These are phyloP conservation scores for Pantherophis guttatus DNA, from an alignment of 2,113 vertebrate species.

Conservation along the genomic window DNA sequence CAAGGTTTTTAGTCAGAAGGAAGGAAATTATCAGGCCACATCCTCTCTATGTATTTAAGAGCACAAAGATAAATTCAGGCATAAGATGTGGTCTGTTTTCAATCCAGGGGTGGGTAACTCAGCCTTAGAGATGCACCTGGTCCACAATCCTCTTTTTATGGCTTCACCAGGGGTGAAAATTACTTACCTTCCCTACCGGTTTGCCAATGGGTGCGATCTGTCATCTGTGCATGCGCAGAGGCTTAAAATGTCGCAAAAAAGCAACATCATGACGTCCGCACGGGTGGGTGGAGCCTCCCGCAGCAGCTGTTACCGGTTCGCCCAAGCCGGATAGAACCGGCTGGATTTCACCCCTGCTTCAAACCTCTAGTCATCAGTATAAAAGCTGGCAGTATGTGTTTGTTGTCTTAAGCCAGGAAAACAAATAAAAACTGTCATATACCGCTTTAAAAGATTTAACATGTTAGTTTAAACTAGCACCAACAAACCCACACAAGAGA, in stretches of 20 bases:
- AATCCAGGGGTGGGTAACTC: neutral
- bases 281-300: no score
- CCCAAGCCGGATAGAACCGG: no score
- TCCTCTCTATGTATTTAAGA: neutral
- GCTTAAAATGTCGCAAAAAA: no score
- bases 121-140: neutral
- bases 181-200: no score
- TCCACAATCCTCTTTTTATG: neutral
- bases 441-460: neutral
- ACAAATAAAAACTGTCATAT: neutral
- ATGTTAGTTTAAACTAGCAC: neutral
- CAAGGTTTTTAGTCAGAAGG: neutral
- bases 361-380: neutral
- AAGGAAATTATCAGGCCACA: neutral
- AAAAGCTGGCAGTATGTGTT: neutral
- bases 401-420: neutral
- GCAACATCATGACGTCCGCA: no score
- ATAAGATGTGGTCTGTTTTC: neutral
- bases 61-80: neutral
- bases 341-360: neutral
- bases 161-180: neutral
- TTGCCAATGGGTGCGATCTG: no score
- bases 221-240: no score
- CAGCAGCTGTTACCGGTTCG: no score
- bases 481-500: neutral